phyloP scores from a whole-genome alignment of 2,888 invertebrate genomes.

The Dione juno region DNA sequence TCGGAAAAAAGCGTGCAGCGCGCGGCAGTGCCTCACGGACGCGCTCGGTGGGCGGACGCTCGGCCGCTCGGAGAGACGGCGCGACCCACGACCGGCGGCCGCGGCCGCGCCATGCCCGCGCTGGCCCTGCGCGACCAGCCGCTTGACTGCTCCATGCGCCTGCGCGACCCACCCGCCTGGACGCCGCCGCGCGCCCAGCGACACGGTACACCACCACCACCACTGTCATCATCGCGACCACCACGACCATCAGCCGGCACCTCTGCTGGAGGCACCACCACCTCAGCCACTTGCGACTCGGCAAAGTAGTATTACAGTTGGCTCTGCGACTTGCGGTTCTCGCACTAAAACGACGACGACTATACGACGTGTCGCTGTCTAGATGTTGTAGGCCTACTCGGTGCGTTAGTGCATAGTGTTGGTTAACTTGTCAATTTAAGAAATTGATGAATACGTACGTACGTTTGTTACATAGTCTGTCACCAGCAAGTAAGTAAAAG shows the following conservation, averaged over 20 bases:
- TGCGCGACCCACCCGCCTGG: conserved; percentile 76
- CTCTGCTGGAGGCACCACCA: conserved; percentile 13
- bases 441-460: conserved; percentile 24
- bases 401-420: conserved; percentile 46
- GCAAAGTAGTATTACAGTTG: conserved; percentile 18
- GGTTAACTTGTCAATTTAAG: conserved; percentile 32
- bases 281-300: conserved; percentile 40
- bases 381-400: conserved; percentile 32
- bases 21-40: conserved; percentile 78
- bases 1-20: conserved; percentile 69
- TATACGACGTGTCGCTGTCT: conserved; percentile 26
- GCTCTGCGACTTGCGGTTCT: conserved; percentile 28
- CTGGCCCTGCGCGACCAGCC: conserved; percentile 86
- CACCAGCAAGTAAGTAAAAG: conserved; percentile 43
- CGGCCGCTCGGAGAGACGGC: conserved; percentile 68
- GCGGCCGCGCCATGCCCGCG: conserved; percentile 86
- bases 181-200: conserved; percentile 63
- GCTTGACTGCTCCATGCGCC: conserved; percentile 88
- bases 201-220: conserved; percentile 62
- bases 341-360: conserved; percentile 19
- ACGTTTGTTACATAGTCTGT: conserved; percentile 32
- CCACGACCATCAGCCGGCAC: conserved; percentile 2
- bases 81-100: conserved; percentile 82
- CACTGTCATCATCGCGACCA: conserved; percentile 30
- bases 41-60: conserved; percentile 75